phyloP scores from a whole-genome alignment of 2,113 vertebrate species.

The Phoxinus phoxinus region DNA sequence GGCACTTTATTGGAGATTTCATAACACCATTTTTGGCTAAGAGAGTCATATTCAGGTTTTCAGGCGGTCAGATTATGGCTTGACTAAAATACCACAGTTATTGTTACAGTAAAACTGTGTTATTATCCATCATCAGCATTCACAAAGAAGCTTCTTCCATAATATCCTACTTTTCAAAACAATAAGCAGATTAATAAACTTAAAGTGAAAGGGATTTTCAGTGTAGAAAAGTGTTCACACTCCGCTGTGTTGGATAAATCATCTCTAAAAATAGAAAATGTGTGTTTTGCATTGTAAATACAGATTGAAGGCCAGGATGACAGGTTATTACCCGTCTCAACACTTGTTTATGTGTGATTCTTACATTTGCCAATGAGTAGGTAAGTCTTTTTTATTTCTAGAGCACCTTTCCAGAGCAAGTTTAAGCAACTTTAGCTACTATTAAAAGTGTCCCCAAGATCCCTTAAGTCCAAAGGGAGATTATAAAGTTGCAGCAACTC shows the following conservation, averaged over 20 bases:
- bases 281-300: neutral
- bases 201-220: neutral
- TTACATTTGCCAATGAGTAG: too few species aligned
- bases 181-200: neutral
- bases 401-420: too few species aligned
- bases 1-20: neutral
- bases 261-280: conserved; percentile 13
- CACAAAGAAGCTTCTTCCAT: neutral
- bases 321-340: neutral
- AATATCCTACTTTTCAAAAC: neutral
- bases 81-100: neutral
- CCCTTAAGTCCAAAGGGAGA: too few species aligned
- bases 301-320: neutral
- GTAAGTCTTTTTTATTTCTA: too few species aligned
- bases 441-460: too few species aligned
- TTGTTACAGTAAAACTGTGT: neutral
- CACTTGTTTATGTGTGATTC: neutral
- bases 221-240: neutral
- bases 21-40: too few species aligned
- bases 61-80: neutral
- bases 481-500: too few species aligned
- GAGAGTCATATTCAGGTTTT: neutral
- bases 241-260: neutral
- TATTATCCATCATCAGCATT: too few species aligned
- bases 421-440: too few species aligned